Evolutionary conservation across 2,797 vertebrate genomes (phyloP).

Genomic region (Hapalemur alaotrensis): DNA sequence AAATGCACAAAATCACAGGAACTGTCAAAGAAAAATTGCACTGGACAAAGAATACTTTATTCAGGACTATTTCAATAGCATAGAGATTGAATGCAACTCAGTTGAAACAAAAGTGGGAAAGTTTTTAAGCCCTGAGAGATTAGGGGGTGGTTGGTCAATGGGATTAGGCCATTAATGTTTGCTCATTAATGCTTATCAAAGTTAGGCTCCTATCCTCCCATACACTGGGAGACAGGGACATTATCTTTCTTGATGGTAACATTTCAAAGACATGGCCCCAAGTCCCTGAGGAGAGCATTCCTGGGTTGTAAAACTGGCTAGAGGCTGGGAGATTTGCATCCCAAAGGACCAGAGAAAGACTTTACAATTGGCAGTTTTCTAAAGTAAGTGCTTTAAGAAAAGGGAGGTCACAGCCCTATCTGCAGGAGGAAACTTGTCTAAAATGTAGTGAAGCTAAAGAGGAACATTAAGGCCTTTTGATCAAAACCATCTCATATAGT

Average conservation of each 20-base stretch:
- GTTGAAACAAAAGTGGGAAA: neutral
- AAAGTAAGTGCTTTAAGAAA: neutral
- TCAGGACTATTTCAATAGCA: neutral
- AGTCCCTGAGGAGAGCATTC: neutral
- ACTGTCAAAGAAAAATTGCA: neutral
- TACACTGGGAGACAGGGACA: too few relatives aligned
- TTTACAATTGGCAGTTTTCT: neutral
- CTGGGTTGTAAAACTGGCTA: neutral
- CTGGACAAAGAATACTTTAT: neutral
- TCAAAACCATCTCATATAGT: neutral
- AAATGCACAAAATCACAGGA: neutral
- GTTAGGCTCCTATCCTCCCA: neutral
- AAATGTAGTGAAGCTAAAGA: neutral
- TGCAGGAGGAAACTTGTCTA: neutral
- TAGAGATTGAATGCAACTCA: neutral
- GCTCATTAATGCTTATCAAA: neutral
- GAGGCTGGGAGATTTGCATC: neutral
- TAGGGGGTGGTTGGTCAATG: fast-evolving
- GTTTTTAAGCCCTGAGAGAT: neutral
- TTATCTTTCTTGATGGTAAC: neutral
- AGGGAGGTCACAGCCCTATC: neutral
- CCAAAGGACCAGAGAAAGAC: neutral
- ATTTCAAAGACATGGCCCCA: neutral
- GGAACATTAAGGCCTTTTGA: neutral
- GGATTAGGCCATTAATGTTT: neutral